These are phyloP conservation scores for Electrona antarctica DNA, from an alignment of 2,113 vertebrate genomes.

Conservation along the genomic window DNA sequence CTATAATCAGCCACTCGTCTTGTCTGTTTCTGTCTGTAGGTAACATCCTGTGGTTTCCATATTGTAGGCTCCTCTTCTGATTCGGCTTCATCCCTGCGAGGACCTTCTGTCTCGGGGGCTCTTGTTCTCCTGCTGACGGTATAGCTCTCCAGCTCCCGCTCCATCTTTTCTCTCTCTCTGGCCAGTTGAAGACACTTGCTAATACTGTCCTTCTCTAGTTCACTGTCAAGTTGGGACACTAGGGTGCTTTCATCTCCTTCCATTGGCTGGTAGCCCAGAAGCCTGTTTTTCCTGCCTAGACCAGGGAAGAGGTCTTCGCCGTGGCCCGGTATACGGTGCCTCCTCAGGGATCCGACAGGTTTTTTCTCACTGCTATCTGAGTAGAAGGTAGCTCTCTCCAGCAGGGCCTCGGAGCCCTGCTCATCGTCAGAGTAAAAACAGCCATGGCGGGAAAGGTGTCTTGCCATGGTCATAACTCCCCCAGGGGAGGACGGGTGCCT, in stretches of 20 bases:
- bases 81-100: constrained; percentile 34
- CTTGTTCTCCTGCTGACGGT: constrained; percentile 46
- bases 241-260: constrained; percentile 62
- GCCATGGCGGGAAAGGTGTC: constrained; percentile 78
- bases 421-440: constrained; percentile 81
- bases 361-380: constrained; percentile 78
- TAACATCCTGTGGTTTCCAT: constrained; percentile 78
- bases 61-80: constrained; percentile 60
- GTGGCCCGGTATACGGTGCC: constrained; percentile 34
- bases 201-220: constrained; percentile 64
- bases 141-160: constrained; percentile 70
- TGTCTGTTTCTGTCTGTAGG: constrained; percentile 73
- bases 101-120: constrained; percentile 37
- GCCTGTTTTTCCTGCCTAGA: constrained; percentile 59
- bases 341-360: constrained; percentile 59
- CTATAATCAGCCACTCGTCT: constrained; percentile 72
- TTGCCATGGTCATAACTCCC: constrained; percentile 74
- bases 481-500: constrained; percentile 72
- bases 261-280: constrained; percentile 56
- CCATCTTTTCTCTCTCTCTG: constrained; percentile 75
- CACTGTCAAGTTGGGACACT: constrained; percentile 68
- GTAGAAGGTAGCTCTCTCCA: constrained; percentile 77
- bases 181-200: constrained; percentile 70
- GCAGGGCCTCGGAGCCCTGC: constrained; percentile 71
- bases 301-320: constrained; percentile 64